Base-by-base conservation (phyloP, 1,140 invertebrate genomes). In the Conus betulinus region DNA sequence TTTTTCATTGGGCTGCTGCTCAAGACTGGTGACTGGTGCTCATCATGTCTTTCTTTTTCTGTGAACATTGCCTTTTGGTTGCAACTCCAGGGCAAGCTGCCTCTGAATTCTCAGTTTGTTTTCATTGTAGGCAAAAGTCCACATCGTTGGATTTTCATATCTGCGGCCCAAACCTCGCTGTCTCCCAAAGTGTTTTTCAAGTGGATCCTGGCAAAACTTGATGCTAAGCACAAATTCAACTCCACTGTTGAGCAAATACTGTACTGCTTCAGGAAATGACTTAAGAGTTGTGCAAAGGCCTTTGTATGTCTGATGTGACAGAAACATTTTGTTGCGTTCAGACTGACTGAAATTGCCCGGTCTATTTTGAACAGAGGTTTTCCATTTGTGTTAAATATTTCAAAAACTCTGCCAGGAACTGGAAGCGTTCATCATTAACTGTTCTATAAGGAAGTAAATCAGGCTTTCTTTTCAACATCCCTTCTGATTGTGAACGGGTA, bases 101-200 rank as follows among this genome's bases (percentile, higher is more conserved):
- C 60, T 63, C 11, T 20, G 11, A 63, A 63, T 11, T 20, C 13
- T 78, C 1, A 78, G 74, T 78, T 78, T 78, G 74, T 11, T n/a
- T 78, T 78, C 27, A 78, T 78, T 39, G 74, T 78, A 78, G 1
- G 15, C 74, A 78, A 78, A 78, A 10, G 15, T 25, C 74, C 74
- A 78, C 74, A 78, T 17, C 8, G 11, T 78, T 11, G 74, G 74
- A n/a, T 78, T 78, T 78, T 78, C 15, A 78, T 20, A 25, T 53
- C 82, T 52, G 5, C 52, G 20, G 52, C 51, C n/a, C n/a, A n/a
- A n/a, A n/a, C n/a, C 53, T 84, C 82, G 52, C 17, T 84, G 82
- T 57, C 82, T 53, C 23, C 82, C 53, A 57, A 84, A 84, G 20
- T 84, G 82, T 25, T 84, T n/a, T 84, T 84, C 82, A 8, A 84